Evolutionary conservation across 2,888 invertebrate genomes (phyloP), one percentile per base, ranked within the genome.

Genomic region (Volucella zonaria): DNA sequence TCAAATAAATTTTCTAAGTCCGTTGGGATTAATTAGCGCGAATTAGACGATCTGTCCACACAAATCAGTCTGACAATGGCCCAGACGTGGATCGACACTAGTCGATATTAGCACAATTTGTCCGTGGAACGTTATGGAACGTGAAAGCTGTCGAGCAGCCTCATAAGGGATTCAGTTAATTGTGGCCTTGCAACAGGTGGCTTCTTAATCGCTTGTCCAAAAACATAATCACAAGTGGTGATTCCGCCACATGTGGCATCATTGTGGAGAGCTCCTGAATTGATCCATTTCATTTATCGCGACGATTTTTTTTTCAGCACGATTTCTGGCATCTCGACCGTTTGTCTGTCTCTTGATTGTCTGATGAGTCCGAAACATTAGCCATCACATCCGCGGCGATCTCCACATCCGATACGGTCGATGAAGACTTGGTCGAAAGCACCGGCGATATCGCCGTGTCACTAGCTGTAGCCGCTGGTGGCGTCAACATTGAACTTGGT

Each of bases 281-380:
- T 90, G 95, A 96, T 42, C 95, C 94, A 92, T 98, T 98, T 88
- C 98, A 94, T 91, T 96, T 96, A 91, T 97, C 97, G 76, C 98
- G 94, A 45, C 98, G 94, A 91, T 96, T 95, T 92, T 98, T n/a
- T n/a, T 98, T 91, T 98, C 98, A 10, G 97, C 97, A 90, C 95
- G 94, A 90, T 98, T 98, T 83, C 98, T 94, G 88, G 96, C 95
- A 90, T 96, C 95, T 78, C 97, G 94, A 85, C 95, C 95, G 90
- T n/a, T n/a, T n/a, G n/a, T n/a, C n/a, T n/a, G n/a, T n/a, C n/a
- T n/a, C n/a, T 45, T 85, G 85, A 18, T 81, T 81, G n/a, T 85
- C 85, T 58, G 85, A 81, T 58, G 62, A 81, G 58, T 85, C 85
- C 18, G 85, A 82, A 9, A 64, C 40, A 56, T 51, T 77, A 38